phyloP scores from a whole-genome alignment of 2,888 invertebrate species.

The Microctonus hyperodae region DNA sequence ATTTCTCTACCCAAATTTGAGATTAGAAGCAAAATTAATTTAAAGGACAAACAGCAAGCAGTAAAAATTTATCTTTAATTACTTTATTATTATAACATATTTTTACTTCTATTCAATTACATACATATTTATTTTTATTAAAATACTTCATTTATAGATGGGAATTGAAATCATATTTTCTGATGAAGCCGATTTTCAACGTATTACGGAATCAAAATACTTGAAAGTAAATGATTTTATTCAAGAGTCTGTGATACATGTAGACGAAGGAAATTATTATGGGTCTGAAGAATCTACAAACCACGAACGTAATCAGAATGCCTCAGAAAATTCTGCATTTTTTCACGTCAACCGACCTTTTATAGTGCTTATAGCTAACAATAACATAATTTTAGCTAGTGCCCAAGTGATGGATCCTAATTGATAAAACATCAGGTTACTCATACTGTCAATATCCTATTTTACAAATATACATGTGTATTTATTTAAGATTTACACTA shows the following conservation, averaged over 20 bases:
- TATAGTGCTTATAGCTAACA: not conserved
- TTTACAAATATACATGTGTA: not conserved
- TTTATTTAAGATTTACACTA: no score
- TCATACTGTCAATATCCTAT: not conserved
- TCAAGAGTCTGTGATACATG: not conserved
- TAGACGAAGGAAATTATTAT: conserved; percentile 8
- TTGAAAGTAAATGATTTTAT: not conserved
- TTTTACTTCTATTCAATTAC: not conserved
- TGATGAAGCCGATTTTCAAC: not conserved
- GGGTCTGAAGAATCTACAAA: no score
- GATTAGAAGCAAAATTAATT: not conserved
- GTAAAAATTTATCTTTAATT: not conserved
- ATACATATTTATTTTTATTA: no score
- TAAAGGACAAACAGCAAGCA: not conserved
- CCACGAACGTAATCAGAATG: no score
- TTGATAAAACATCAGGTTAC: not conserved
- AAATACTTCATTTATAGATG: not conserved
- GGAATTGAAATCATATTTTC: not conserved
- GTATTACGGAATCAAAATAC: not conserved
- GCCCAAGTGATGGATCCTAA: conserved; percentile 1
- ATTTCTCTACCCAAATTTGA: not conserved
- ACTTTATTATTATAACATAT: not conserved
- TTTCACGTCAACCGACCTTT: conserved; percentile 12
- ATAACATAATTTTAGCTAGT: not conserved
- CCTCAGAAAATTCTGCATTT: not conserved